Conservation (phyloP, 1,140 invertebrate species). For the Contarinia nasturtii region DNA sequence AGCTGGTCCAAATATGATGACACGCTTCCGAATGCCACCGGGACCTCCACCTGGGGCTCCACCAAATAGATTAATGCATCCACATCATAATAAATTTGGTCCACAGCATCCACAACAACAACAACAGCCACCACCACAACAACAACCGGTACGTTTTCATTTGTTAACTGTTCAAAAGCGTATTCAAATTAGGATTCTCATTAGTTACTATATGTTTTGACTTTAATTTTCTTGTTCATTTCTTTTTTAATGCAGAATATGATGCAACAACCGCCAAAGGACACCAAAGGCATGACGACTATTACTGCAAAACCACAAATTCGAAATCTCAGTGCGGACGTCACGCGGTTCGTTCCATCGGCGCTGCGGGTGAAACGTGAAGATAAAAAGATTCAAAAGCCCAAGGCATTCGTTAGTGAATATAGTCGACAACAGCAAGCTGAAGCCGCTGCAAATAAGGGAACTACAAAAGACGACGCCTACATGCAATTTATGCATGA, state of each 20-base stretch:
- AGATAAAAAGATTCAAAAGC: conserved; percentile 35
- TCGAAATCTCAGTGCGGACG: conserved; percentile 81
- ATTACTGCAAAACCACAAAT: conserved; percentile 94
- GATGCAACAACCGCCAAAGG: conserved; percentile 21
- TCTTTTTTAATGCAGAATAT: too few relatives aligned
- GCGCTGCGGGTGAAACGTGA: conserved; percentile 76
- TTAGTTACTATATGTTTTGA: too few relatives aligned
- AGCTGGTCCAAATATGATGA: conserved; percentile 32
- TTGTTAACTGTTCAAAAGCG: neutral
- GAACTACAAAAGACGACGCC: conserved; percentile 85
- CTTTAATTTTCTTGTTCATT: too few relatives aligned
- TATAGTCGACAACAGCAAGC: conserved; percentile 23
- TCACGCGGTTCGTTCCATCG: conserved; percentile 86
- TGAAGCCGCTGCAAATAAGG: conserved; percentile 24
- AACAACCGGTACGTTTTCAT: conserved; percentile 6
- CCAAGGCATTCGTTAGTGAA: conserved; percentile 23
- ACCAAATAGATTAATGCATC: conserved; percentile 21
- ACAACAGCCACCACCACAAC: conserved; percentile 9
- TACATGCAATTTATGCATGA: conserved; percentile 97
- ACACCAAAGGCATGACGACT: conserved; percentile 34
- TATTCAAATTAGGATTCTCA: too few relatives aligned
- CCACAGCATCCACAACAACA: conserved; percentile 8
- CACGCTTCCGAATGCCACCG: conserved; percentile 31
- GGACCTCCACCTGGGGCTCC: conserved; percentile 47
- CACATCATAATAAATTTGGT: conserved; percentile 10